Conservation (phyloP, 2,888 invertebrate species). For the Meiosimyza platycephala region DNA sequence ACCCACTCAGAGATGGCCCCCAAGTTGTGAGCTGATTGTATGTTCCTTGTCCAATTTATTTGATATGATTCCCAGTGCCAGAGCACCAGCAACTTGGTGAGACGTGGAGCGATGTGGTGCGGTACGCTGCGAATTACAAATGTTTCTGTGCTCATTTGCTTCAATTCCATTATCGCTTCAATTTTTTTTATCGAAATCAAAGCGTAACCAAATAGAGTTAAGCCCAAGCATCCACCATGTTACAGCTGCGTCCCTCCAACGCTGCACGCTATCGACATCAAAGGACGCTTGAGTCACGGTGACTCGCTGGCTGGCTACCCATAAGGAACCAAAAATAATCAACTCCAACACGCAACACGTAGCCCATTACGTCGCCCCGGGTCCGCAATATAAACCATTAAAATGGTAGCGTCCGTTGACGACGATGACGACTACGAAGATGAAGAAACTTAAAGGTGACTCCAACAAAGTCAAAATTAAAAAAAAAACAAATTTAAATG, state of each 20-base stretch:
- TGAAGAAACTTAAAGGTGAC: background rate
- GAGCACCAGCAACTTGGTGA: background rate
- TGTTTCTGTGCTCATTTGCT: conserved; percentile 63
- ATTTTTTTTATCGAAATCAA: conserved; percentile 64
- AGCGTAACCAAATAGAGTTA: conserved; percentile 43
- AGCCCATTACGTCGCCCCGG: conserved; percentile 51
- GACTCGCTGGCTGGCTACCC: conserved; percentile 28
- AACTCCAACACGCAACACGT: conserved; percentile 34
- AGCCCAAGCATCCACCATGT: background rate
- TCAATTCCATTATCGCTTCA: conserved; percentile 66
- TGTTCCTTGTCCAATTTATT: conserved; percentile 6
- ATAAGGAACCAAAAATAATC: conserved; percentile 14
- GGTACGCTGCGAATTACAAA: conserved; percentile 48
- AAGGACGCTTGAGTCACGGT: conserved; percentile 54
- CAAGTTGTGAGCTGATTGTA: too few relatives aligned
- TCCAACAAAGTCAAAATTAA: background rate
- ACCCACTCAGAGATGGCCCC: too few relatives aligned
- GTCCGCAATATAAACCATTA: conserved; percentile 37
- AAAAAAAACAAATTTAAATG: conserved; percentile 29
- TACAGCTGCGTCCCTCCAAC: conserved; percentile 40
- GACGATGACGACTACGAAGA: conserved; percentile 14
- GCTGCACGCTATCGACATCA: conserved; percentile 58
- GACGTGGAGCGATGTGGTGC: background rate
- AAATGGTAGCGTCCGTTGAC: conserved; percentile 19
- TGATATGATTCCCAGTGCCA: background rate